phyloP scores from a whole-genome alignment of 2,888 invertebrate species.

The Smittia aterrima region DNA sequence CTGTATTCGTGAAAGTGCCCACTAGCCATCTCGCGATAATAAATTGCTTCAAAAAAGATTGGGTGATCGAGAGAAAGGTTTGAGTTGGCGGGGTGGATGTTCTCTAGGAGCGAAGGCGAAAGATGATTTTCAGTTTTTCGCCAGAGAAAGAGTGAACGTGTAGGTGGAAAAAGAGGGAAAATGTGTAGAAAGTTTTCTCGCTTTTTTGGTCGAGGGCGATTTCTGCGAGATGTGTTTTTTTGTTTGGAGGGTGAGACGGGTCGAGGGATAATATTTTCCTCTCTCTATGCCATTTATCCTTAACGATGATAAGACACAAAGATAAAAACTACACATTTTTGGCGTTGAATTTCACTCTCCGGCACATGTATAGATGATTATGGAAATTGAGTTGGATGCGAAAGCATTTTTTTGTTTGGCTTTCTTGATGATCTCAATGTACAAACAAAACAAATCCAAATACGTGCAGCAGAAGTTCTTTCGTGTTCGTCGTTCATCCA shows the following conservation, averaged over 20 bases:
- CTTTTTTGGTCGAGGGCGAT: conserved; percentile 9
- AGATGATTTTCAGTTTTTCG: conserved; percentile 37
- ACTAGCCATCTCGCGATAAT: conserved; percentile 35
- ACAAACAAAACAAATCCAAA: not conserved
- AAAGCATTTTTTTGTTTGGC: not conserved
- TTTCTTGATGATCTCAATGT: not conserved
- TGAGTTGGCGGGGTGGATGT: no score
- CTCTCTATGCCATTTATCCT: conserved; percentile 15
- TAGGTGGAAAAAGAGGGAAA: not conserved
- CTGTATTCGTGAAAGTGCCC: not conserved
- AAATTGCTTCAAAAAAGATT: conserved; percentile 9
- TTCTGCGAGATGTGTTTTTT: conserved; percentile 19
- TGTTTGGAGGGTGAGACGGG: not conserved
- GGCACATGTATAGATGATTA: conserved; percentile 13
- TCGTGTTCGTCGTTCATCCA: not conserved
- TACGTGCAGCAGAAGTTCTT: not conserved
- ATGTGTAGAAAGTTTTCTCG: not conserved
- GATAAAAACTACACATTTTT: conserved; percentile 14
- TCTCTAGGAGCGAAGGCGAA: conserved; percentile 4
- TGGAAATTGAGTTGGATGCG: conserved; percentile 9
- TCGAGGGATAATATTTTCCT: conserved; percentile 1
- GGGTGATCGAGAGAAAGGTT: not conserved
- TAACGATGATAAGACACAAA: conserved; percentile 33
- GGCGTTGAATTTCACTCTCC: not conserved
- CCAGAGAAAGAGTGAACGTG: not conserved